phyloP scores from a whole-genome alignment of 2,888 invertebrate genomes.

The Melanostoma mellinum region DNA sequence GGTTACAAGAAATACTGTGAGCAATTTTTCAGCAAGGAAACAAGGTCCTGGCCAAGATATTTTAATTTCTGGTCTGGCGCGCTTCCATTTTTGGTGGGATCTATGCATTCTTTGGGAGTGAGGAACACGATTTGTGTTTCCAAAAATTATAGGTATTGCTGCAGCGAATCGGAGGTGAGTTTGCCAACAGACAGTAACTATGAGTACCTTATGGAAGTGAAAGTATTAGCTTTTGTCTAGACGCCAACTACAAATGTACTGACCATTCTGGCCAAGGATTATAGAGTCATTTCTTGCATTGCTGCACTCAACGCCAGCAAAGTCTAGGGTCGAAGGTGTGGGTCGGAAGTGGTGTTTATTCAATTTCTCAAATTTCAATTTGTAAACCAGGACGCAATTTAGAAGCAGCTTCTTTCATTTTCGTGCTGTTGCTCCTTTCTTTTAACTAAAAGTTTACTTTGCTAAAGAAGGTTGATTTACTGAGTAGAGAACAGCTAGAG shows the following conservation, averaged over 20 bases:
- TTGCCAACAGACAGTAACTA: constrained; percentile 15
- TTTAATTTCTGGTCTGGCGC: constrained; percentile 54
- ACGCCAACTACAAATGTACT: constrained; percentile 13
- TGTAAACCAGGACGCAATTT: too few species aligned
- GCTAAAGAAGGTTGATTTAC: too few species aligned
- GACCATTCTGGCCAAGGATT: too few species aligned
- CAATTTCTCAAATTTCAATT: too few species aligned
- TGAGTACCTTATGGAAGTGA: not conserved
- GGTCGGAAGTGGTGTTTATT: too few species aligned
- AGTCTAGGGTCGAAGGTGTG: too few species aligned
- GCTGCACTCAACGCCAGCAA: too few species aligned
- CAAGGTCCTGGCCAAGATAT: constrained; percentile 59
- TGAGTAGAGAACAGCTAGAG: too few species aligned
- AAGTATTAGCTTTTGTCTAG: constrained; percentile 5
- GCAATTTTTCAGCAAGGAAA: constrained; percentile 26
- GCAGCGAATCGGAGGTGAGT: not conserved
- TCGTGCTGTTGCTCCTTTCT: too few species aligned
- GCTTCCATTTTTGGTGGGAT: constrained; percentile 18
- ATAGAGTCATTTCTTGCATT: not conserved
- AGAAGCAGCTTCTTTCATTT: too few species aligned
- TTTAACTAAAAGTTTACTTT: too few species aligned
- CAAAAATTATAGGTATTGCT: too few species aligned
- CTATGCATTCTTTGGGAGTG: constrained; percentile 7
- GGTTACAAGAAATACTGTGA: constrained; percentile 13
- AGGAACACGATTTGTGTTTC: not conserved